Evolutionary conservation across 92 coral and sea anemone genomes (phyloP).

Genomic region (Pocillopora grandis): DNA sequence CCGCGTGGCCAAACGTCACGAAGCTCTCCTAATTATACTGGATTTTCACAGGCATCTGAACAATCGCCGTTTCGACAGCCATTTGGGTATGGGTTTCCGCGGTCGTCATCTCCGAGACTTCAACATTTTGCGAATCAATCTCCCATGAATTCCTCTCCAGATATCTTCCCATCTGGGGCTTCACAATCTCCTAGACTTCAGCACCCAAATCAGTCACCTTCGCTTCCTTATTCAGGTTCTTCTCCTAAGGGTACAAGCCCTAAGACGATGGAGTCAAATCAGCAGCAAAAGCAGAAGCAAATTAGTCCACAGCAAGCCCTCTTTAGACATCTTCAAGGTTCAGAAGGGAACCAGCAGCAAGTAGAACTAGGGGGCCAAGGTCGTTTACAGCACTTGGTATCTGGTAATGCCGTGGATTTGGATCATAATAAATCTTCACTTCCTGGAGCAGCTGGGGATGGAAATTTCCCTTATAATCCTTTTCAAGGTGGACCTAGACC

Average conservation of each 20-base stretch:
- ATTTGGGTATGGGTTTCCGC: conserved; percentile 81
- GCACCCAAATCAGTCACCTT: conserved; percentile 65
- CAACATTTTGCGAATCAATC: conserved; percentile 80
- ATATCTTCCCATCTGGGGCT: conserved; percentile 48
- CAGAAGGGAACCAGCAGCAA: conserved; percentile 77
- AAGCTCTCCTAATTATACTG: conserved; percentile 47
- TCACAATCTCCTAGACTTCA: conserved; percentile 91
- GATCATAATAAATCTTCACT: conserved; percentile 66
- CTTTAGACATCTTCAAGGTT: conserved; percentile 71
- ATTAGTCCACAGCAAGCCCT: conserved; percentile 72
- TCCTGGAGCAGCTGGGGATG: conserved; percentile 42
- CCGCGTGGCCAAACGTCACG: conserved; percentile 75
- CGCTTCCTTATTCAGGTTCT: conserved; percentile 62
- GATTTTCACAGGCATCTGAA: conserved; percentile 61
- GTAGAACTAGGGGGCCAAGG: conserved; percentile 58
- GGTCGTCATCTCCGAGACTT: conserved; percentile 86
- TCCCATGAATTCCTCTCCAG: conserved; percentile 59
- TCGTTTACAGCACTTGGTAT: conserved; percentile 48
- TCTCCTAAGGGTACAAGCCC: conserved; percentile 81
- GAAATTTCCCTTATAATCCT: conserved; percentile 54
- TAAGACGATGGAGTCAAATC: conserved; percentile 56
- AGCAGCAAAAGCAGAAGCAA: conserved; percentile 71
- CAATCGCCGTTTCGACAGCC: conserved; percentile 77
- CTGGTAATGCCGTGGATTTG: conserved; percentile 39
- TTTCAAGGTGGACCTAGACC: conserved; percentile 66